Evolutionary conservation across 2,888 invertebrate species (phyloP).

Genomic region (Fragum fragum): DNA sequence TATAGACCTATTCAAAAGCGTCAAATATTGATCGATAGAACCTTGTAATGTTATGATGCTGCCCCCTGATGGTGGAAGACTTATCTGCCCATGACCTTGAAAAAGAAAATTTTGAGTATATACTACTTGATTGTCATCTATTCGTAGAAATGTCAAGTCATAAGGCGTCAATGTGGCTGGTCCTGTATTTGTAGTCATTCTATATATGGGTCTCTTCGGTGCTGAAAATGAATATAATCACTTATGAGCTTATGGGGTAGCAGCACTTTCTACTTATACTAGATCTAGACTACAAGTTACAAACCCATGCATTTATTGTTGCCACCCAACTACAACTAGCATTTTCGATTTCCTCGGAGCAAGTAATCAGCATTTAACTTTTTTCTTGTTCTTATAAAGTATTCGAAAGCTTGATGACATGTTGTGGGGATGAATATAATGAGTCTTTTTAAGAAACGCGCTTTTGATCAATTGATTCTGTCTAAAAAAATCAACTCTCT

Average conservation of each 20-base stretch:
- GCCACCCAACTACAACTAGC: no score
- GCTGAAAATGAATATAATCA: slow-evolving; percentile 17
- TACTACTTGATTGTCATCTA: slow-evolving; percentile 1
- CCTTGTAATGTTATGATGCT: slow-evolving; percentile 5
- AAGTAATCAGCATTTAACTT: no score
- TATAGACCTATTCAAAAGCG: slow-evolving; percentile 9
- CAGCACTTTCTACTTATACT: no score
- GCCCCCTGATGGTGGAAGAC: neutral
- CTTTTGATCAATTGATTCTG: no score
- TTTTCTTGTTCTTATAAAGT: no score
- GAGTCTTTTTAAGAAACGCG: no score
- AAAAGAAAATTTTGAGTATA: slow-evolving; percentile 2
- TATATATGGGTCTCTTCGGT: neutral
- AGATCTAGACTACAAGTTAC: no score
- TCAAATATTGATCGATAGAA: slow-evolving; percentile 6
- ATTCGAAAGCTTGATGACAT: no score
- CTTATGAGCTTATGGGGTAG: neutral
- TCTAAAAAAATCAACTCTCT: no score
- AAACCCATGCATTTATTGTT: no score
- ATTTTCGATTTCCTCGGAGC: no score
- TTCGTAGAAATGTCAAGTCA: slow-evolving; percentile 25
- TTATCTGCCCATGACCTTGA: slow-evolving; percentile 11
- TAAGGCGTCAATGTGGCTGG: neutral
- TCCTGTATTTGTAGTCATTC: slow-evolving; percentile 11
- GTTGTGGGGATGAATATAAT: no score